A percentile compares a stretch with the other conserved stretches of the same genome.
Evolutionary conservation across 2,113 vertebrate genomes (phyloP).

Genomic region (Menura novaehollandiae): DNA sequence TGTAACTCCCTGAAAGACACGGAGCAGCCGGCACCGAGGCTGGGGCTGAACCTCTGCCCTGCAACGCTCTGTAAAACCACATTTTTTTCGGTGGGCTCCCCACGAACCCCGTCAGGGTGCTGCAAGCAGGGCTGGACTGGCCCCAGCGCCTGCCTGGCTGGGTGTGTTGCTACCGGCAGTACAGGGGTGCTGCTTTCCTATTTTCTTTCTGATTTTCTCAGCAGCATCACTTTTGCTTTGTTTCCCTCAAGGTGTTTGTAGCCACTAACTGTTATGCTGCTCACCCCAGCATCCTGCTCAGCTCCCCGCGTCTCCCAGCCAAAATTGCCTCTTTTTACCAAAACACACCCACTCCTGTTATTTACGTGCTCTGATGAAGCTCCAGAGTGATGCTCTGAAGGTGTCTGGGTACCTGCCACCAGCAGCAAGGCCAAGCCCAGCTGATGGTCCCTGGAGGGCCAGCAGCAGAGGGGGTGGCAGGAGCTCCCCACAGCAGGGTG

Average conservation of each 20-base stretch:
- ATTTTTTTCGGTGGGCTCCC: neutral
- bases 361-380: neutral
- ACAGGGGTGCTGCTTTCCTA: neutral
- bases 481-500: neutral
- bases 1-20: neutral
- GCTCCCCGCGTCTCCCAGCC: neutral
- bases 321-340: neutral
- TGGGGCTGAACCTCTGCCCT: neutral
- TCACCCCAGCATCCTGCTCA: neutral
- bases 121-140: neutral
- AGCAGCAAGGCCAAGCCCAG: neutral
- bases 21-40: accelerated
- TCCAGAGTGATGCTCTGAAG: neutral
- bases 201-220: neutral
- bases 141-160: neutral
- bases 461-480: neutral
- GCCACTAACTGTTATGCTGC: neutral
- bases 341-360: neutral
- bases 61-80: neutral
- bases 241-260: neutral
- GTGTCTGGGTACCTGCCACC: neutral
- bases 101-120: neutral
- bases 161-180: neutral
- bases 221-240: neutral
- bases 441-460: neutral